Percentiles rank a stretch among this genome's conserved stretches.
These are phyloP conservation scores for Uropetala carovei DNA, from an alignment of 2,888 invertebrate species.

Conservation along the genomic window DNA sequence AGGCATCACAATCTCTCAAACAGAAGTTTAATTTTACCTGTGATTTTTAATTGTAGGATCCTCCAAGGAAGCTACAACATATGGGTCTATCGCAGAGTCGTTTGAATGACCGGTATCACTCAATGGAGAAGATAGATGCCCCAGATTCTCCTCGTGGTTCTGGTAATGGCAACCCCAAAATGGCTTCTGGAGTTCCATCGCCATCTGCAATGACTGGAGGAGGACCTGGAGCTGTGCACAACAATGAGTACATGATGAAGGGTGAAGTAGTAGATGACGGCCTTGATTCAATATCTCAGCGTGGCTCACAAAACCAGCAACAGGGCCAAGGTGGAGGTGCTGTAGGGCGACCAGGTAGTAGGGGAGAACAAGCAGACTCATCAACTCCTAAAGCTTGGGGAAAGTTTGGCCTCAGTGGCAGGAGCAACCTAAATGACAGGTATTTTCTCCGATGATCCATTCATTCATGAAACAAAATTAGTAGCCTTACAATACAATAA, in stretches of 20 bases:
- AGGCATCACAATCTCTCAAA: too few species aligned
- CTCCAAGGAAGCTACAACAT: constrained; percentile 81
- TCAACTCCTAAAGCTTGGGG: constrained; percentile 66
- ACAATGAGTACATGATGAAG: constrained; percentile 73
- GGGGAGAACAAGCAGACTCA: constrained; percentile 42
- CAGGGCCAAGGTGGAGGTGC: background rate
- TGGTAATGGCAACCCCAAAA: constrained; percentile 57
- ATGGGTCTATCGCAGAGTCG: constrained; percentile 90
- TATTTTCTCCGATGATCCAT: constrained; percentile 27
- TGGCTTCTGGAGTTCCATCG: constrained; percentile 68
- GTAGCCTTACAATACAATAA: background rate
- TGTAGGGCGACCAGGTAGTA: constrained; percentile 36
- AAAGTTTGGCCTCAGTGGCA: constrained; percentile 68
- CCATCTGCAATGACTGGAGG: constrained; percentile 50
- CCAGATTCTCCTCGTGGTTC: constrained; percentile 72
- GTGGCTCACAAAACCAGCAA: constrained; percentile 74
- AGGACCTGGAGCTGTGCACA: constrained; percentile 65
- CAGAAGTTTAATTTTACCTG: background rate
- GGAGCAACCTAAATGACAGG: constrained; percentile 68
- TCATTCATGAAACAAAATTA: background rate
- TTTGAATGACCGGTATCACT: constrained; percentile 92
- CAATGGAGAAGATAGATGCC: constrained; percentile 80
- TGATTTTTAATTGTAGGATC: background rate
- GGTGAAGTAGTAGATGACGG: constrained; percentile 74
- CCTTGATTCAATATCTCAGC: constrained; percentile 72